Conservation (phyloP, 2,888 invertebrate genomes). For the Galeruca laticollis region DNA sequence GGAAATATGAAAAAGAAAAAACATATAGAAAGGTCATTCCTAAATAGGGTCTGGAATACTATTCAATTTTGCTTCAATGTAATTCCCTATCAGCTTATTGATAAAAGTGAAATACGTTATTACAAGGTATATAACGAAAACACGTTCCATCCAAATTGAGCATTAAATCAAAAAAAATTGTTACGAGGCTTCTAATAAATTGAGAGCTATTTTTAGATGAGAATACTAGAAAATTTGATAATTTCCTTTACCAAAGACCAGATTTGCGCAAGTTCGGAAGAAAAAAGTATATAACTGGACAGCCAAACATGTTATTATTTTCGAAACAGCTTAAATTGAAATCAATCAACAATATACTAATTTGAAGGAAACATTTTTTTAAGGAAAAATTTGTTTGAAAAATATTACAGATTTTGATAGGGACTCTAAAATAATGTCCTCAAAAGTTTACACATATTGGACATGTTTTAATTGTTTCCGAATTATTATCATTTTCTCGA, state of each 20-base stretch:
- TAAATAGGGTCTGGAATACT: not conserved
- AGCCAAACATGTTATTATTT: no score
- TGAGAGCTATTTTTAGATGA: slow-evolving; percentile 24
- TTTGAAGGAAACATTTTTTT: no score
- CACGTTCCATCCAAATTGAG: slow-evolving; percentile 33
- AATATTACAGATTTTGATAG: no score
- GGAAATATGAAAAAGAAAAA: not conserved
- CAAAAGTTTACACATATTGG: no score
- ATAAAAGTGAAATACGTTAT: not conserved
- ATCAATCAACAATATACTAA: no score
- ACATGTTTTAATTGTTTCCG: no score
- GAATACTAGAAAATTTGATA: slow-evolving; percentile 24
- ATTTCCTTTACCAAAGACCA: slow-evolving; percentile 11
- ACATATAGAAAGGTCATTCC: not conserved
- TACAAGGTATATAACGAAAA: slow-evolving; percentile 15
- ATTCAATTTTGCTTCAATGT: not conserved
- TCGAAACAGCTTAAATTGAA: no score
- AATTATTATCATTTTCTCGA: no score
- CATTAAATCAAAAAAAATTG: slow-evolving; percentile 32
- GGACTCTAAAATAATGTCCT: no score
- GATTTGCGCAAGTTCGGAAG: not conserved
- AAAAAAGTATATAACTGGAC: not conserved
- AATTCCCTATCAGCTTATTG: not conserved
- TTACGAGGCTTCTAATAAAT: slow-evolving; percentile 26
- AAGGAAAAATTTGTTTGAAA: no score